Base-by-base conservation (phyloP, 2,113 vertebrate genomes). In the Columba janthina region DNA sequence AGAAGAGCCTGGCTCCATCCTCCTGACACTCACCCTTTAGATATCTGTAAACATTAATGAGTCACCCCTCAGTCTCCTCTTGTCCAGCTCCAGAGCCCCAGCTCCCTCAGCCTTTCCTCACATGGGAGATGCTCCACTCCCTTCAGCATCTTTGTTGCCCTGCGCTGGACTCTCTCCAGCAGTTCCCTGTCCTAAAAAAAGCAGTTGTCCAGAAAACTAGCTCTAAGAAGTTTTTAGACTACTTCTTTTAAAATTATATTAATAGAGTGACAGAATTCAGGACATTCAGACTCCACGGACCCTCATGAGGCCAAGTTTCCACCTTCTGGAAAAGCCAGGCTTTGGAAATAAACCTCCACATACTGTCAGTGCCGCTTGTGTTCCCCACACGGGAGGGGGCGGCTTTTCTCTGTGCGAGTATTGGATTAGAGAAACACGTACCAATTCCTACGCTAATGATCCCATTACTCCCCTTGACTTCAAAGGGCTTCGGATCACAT, bases 371-470 rank as follows among this genome's bases (percentile, higher is more conserved):
- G 65, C 8, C 0, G 0, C 4, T 48, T 34, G 74, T 5, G 6
- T 20, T 91, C 53, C 66, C 62, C 46, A 21, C 4, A 2, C 1
- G 9, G 74, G 44, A 44, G 44, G 44, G 44, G 44, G 44, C 44
- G 44, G 44, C 57, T 48, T 51, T 29, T 48, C 85, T 56, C 1
- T 6, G 20, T 34, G 65, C 20, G 14, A 38, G 50, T 16, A 6
- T 3, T 76, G 10, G 21, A 5, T 42, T 64, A 82, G 73, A 60
- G 82, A 92, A 95, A 84, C 79, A 84, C 0, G 31, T 19, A 61
- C 85, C 93, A 96, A 94, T 96, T 87, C 95, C 85, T 75, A 14
- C 26, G 6, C 44, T 96, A 97, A 96, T 89, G 92, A 94, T 75
- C 76, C 90, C 71, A 74, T 81, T 84, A 57, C 78, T 95, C 72